Evolutionary conservation across 2,113 vertebrate genomes (phyloP).

Genomic region (Synchiropus splendidus): DNA sequence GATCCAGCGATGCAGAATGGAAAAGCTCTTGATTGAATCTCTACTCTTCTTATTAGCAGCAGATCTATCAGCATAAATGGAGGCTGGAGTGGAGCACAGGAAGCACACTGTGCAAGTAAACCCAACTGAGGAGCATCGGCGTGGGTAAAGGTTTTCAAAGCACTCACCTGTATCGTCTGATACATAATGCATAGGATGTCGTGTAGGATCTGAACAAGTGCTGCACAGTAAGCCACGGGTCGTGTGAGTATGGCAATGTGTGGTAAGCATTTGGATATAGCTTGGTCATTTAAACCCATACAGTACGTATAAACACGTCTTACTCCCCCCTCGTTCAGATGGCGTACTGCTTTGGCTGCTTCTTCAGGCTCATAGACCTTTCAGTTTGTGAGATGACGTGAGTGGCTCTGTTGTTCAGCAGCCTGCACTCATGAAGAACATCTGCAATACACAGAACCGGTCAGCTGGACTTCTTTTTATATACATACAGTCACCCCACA

Average conservation of each 20-base stretch:
- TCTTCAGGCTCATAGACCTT: conserved; percentile 63
- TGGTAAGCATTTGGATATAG: conserved; percentile 46
- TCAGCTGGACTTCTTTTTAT: background rate
- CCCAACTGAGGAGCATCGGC: conserved; percentile 41
- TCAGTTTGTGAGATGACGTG: conserved; percentile 69
- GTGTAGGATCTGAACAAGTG: conserved; percentile 25
- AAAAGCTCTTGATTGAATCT: conserved; percentile 30
- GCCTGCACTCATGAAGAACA: conserved; percentile 73
- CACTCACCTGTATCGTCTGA: conserved; percentile 16
- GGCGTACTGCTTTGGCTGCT: conserved; percentile 68
- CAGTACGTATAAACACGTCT: conserved; percentile 18
- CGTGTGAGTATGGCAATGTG: conserved; percentile 34
- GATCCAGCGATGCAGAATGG: conserved; percentile 40
- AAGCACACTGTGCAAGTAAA: conserved; percentile 53
- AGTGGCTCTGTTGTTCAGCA: conserved; percentile 71
- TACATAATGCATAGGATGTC: conserved; percentile 31
- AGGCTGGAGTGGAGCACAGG: conserved; percentile 42
- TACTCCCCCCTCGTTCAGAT: conserved; percentile 39
- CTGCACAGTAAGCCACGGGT: conserved; percentile 36
- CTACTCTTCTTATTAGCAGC: conserved; percentile 44
- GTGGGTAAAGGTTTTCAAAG: conserved; percentile 27
- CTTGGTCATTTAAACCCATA: conserved; percentile 20
- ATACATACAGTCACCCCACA: background rate
- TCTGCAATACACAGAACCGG: conserved; percentile 39
- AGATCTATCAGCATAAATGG: conserved; percentile 36